A percentile compares a stretch with the other conserved stretches of the same genome.
Evolutionary conservation across 1,140 invertebrate genomes (phyloP).

Genomic region (Ooceraea biroi): DNA sequence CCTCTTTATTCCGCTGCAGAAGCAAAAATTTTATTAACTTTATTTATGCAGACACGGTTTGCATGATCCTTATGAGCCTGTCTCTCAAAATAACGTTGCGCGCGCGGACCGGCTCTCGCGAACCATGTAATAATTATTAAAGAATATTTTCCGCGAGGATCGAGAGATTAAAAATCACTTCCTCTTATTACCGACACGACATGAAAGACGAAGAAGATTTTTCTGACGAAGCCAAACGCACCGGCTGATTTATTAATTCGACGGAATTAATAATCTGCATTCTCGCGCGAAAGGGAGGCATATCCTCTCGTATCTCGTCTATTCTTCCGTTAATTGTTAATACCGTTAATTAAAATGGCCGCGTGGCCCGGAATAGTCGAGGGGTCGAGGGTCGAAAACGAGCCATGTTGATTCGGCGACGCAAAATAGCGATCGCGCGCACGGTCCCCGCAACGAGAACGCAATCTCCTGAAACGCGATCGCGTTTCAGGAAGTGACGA

Average conservation of each 20-base stretch:
- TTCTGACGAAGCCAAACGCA: not conserved
- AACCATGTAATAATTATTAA: not conserved
- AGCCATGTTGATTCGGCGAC: conserved; percentile 37
- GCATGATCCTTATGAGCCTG: not conserved
- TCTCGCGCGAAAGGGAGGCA: not conserved
- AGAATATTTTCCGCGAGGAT: not conserved
- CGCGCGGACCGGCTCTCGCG: not conserved
- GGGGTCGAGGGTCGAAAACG: conserved; percentile 2
- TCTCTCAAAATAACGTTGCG: not conserved
- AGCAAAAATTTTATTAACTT: not conserved
- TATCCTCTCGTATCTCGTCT: conserved; percentile 4
- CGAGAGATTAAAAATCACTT: not conserved
- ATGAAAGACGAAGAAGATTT: not conserved
- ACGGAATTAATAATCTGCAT: conserved; percentile 16
- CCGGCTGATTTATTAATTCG: not conserved
- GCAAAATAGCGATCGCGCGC: conserved; percentile 12
- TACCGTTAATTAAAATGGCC: conserved; percentile 48
- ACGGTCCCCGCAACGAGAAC: conserved; percentile 12
- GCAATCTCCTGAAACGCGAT: conserved; percentile 25
- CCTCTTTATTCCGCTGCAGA: not conserved
- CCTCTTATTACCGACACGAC: not conserved
- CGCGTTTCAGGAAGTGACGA: conserved; percentile 23
- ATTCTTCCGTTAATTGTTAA: conserved; percentile 37
- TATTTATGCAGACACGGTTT: not conserved
- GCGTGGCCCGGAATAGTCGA: conserved; percentile 13